Evolutionary conservation across 2,113 vertebrate species (phyloP).

Genomic region (Odobenus rosmarus): DNA sequence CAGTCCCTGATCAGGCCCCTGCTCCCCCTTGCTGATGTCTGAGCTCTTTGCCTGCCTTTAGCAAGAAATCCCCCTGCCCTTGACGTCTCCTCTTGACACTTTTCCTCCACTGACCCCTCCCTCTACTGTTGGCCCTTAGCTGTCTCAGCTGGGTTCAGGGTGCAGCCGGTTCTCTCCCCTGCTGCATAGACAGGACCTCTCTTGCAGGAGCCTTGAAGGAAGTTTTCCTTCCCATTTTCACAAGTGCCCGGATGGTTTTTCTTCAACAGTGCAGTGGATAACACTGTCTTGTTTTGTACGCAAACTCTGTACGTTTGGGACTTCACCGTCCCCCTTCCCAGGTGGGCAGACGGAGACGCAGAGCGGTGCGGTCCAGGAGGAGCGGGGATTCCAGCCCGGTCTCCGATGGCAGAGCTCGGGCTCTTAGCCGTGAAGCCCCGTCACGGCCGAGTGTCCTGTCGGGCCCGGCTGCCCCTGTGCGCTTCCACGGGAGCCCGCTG

Average conservation of each 20-base stretch:
- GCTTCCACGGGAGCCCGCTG: neutral
- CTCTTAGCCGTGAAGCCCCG: rapidly evolving
- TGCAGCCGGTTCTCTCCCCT: neutral
- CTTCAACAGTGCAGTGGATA: rapidly evolving
- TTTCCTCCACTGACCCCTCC: too few species aligned
- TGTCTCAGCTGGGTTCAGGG: neutral
- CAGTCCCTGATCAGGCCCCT: neutral
- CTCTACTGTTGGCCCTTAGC: neutral
- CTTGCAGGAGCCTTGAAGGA: neutral
- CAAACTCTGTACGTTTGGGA: neutral
- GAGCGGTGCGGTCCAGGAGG: neutral
- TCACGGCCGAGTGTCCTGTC: rapidly evolving
- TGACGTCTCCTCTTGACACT: neutral
- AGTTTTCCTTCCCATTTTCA: neutral
- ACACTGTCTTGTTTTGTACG: neutral
- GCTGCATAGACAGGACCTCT: neutral
- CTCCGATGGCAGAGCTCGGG: neutral
- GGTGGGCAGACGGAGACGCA: neutral
- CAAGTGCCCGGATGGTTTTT: neutral
- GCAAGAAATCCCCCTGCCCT: neutral
- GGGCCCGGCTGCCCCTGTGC: neutral
- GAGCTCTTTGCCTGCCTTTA: neutral
- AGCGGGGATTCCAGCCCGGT: neutral
- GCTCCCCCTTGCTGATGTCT: neutral
- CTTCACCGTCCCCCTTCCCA: neutral